phyloP scores from a whole-genome alignment of 2,888 invertebrate species.

The Norana najaformis region DNA sequence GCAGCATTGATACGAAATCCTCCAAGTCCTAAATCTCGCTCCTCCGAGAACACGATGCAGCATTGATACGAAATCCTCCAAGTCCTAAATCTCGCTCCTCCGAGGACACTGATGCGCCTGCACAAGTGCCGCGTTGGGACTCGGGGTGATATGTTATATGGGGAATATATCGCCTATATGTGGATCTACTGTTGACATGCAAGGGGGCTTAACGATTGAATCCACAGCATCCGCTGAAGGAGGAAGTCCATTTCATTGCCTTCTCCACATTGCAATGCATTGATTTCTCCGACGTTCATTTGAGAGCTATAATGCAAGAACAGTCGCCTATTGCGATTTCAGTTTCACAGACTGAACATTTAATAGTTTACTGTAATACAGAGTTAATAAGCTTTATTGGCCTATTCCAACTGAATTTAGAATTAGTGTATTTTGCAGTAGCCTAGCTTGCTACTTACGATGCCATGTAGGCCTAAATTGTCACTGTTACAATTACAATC shows the following conservation, averaged over 20 bases:
- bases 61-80: not conserved
- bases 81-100: not conserved
- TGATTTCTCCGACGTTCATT: not conserved
- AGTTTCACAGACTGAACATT: not conserved
- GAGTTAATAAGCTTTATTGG: not conserved
- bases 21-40: not conserved
- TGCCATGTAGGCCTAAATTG: too few relatives aligned
- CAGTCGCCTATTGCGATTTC: too few relatives aligned
- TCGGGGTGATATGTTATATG: not conserved
- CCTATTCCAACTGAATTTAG: not conserved
- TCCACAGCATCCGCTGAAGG: not conserved
- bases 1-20: not conserved
- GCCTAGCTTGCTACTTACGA: not conserved
- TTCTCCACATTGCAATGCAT: not conserved
- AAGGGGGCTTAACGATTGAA: constrained; percentile 13
- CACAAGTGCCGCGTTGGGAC: not conserved
- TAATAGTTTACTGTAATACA: not conserved
- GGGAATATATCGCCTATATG: not conserved
- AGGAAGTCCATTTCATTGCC: not conserved
- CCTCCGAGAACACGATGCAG: not conserved
- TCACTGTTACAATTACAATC: too few relatives aligned
- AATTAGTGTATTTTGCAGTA: not conserved
- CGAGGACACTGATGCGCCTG: not conserved
- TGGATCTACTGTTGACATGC: not conserved
- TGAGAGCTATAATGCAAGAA: not conserved